Evolutionary conservation across 1,140 invertebrate genomes (phyloP).

Genomic region (Ostrea edulis): DNA sequence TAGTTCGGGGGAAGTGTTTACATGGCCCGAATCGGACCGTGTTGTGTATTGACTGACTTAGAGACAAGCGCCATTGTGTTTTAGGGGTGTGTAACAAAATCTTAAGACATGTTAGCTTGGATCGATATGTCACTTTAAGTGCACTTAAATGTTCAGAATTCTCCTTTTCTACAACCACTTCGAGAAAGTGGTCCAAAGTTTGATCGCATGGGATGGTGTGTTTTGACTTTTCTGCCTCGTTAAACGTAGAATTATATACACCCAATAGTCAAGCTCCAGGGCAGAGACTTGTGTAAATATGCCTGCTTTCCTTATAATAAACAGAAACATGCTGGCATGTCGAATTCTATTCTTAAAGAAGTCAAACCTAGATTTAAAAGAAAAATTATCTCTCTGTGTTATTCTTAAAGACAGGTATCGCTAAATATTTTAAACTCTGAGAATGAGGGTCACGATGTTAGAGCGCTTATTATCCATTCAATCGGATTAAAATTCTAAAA

Average conservation of each 20-base stretch:
- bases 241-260: background rate
- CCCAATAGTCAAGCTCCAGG: background rate
- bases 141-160: background rate
- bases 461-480: background rate
- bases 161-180: background rate
- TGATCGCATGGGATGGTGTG: background rate
- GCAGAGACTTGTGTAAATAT: background rate
- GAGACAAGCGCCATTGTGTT: constrained; percentile 1
- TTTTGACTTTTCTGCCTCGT: no score
- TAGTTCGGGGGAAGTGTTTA: background rate
- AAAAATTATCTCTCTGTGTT: background rate
- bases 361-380: background rate
- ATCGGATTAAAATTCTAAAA: constrained; percentile 24
- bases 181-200: background rate
- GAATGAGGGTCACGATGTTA: constrained; percentile 2
- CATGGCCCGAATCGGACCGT: constrained; percentile 27
- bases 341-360: background rate
- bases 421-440: constrained; percentile 14
- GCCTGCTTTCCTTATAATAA: background rate
- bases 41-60: constrained; percentile 10
- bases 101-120: background rate
- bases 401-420: background rate
- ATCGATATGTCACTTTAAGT: constrained; percentile 25
- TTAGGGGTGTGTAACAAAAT: background rate
- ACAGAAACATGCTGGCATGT: background rate